Evolutionary conservation across 2,797 vertebrate genomes (phyloP).

Genomic region (Pelobates cultripes): DNA sequence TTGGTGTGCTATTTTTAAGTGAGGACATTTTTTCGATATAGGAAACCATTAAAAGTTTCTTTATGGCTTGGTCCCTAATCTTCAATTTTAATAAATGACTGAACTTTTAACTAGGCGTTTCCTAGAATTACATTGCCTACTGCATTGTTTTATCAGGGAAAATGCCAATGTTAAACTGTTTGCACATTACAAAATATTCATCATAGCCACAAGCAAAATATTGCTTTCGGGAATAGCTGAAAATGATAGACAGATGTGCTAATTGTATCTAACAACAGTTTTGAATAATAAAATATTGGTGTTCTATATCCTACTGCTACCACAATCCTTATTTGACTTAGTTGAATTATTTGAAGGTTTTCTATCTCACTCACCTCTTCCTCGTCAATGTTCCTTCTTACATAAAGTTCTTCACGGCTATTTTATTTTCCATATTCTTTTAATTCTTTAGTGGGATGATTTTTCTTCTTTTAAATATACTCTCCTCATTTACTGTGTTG

Average conservation of each 20-base stretch:
- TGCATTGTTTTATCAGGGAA: slow-evolving; percentile 32
- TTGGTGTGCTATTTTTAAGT: no score
- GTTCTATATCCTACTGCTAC: slow-evolving; percentile 27
- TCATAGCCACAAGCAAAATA: slow-evolving; percentile 46
- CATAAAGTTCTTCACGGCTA: neutral
- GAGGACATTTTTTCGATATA: no score
- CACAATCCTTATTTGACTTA: slow-evolving; percentile 21
- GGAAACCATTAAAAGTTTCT: slow-evolving; percentile 3
- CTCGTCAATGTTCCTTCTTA: neutral
- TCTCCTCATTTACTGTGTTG: no score
- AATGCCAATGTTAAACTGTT: slow-evolving; percentile 34
- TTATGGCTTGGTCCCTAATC: neutral
- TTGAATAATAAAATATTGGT: slow-evolving; percentile 46
- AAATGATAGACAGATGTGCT: slow-evolving; percentile 54
- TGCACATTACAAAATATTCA: slow-evolving; percentile 44
- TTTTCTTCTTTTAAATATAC: no score
- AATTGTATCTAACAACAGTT: slow-evolving; percentile 52
- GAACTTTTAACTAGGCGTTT: slow-evolving; percentile 26
- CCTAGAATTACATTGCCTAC: slow-evolving; percentile 1
- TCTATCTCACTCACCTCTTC: neutral
- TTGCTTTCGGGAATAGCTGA: slow-evolving; percentile 26
- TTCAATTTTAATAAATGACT: slow-evolving; percentile 9
- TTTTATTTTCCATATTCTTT: neutral
- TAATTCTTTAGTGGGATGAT: neutral
- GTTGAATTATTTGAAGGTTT: neutral